These are phyloP conservation scores for Sebastes itinus DNA, from an alignment of 2,797 vertebrate species.

Conservation along the genomic window DNA sequence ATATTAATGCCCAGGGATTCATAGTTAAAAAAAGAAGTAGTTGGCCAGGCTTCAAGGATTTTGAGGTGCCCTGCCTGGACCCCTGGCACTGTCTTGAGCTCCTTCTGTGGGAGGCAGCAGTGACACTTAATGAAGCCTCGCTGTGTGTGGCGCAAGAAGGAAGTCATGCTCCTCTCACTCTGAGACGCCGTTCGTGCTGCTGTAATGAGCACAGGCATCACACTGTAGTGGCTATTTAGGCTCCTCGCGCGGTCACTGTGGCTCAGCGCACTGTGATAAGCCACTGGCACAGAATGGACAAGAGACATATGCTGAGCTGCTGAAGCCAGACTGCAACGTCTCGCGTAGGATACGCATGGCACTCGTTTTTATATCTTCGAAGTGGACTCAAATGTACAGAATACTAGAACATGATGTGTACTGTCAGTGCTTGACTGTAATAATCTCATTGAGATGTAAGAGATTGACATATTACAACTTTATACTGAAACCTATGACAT, in stretches of 20 bases:
- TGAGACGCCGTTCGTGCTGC: slow-evolving; percentile 18
- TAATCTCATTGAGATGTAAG: neutral
- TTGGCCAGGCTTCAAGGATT: slow-evolving; percentile 45
- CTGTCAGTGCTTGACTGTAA: neutral
- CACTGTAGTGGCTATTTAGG: slow-evolving; percentile 27
- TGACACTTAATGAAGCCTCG: slow-evolving; percentile 47
- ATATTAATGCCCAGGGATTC: slow-evolving; percentile 55
- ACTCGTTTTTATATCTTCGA: neutral
- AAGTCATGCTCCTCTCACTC: slow-evolving; percentile 38
- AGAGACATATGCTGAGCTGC: slow-evolving; percentile 34
- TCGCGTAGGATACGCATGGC: neutral
- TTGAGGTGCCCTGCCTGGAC: slow-evolving; percentile 39
- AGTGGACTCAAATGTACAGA: neutral
- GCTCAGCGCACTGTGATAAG: slow-evolving; percentile 32
- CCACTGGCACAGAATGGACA: slow-evolving; percentile 21
- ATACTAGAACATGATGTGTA: neutral
- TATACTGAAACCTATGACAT: too few relatives aligned
- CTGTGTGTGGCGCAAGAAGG: slow-evolving; percentile 17
- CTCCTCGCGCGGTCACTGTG: slow-evolving; percentile 30
- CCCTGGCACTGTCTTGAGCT: slow-evolving; percentile 22
- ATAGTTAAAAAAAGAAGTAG: slow-evolving; percentile 19
- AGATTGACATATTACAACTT: neutral
- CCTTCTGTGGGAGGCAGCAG: slow-evolving; percentile 23
- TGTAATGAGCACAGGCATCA: slow-evolving; percentile 55
- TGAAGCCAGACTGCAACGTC: slow-evolving; percentile 32